Evolutionary conservation across 2,113 vertebrate genomes (phyloP), one percentile per base, ranked within the genome.

Genomic region (Struthidea cinerea): DNA sequence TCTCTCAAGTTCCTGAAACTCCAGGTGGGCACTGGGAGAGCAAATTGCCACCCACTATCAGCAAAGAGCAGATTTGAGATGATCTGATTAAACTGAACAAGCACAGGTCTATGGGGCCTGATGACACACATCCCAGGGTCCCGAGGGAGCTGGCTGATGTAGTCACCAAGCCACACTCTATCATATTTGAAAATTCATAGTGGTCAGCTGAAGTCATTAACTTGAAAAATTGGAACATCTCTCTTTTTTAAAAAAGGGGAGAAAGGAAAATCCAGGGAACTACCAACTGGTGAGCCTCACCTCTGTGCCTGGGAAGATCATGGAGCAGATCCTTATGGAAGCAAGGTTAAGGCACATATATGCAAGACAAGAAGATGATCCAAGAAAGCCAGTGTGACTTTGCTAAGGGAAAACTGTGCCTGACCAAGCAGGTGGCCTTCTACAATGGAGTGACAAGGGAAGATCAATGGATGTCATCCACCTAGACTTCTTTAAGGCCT

Each of bases 401-500:
- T 42, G n/a, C 37, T 13, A 39, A 52, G 33, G 19, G 19, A 37
- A 44, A 89, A 74, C 23, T 28, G 7, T 81, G 9, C 17, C 42
- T 71, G 35, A 35, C 26, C 9, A 73, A 64, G 26, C 9, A 64
- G 9, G 21, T 41, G 18, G 19, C 37, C 33, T 67, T 74, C 63
- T 81, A 27, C 1, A 0, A 28, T 0, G 3, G 52, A 67, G 28
- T 33, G 6, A 44, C 18, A 74, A 52, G 33, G 27, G 10, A 33
- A 74, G 27, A 71, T n/a, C 14, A 15, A 57, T 12, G 7, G 17
- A 42, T 35, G 14, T 35, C 42, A 80, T 56, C 42, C 18, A 35
- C 0, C 0, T 9, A 42, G 18, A 73, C 26, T 16, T 49, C 26
- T 56, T 79, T 32, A 56, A 19, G 21, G 32, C 42, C 57, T 64